Evolutionary conservation across 2,888 invertebrate genomes (phyloP).

Genomic region (Stenolophus ochropezus): DNA sequence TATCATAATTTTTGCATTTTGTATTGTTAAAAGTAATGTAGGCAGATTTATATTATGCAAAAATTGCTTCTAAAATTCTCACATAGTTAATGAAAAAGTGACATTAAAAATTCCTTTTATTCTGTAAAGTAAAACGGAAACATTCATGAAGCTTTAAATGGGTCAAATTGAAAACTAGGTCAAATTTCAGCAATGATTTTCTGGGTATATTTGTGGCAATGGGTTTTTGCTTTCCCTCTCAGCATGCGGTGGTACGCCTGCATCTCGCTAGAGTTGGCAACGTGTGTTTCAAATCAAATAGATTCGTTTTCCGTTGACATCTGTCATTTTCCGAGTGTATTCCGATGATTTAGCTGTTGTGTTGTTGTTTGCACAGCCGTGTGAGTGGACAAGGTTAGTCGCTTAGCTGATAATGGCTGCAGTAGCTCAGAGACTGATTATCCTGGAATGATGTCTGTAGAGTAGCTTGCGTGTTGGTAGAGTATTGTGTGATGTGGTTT

Average conservation of each 20-base stretch:
- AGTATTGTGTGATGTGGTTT: neutral
- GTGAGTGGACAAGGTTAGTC: slow-evolving; percentile 13
- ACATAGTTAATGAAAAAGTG: slow-evolving; percentile 4
- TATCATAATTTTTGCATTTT: slow-evolving; percentile 15
- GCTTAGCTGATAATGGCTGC: slow-evolving; percentile 6
- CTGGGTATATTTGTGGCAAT: slow-evolving; percentile 57
- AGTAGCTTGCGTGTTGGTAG: neutral
- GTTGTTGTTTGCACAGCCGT: neutral
- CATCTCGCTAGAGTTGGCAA: slow-evolving; percentile 46
- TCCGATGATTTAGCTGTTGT: neutral
- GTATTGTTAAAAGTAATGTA: slow-evolving; percentile 31
- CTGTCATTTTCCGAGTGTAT: slow-evolving; percentile 45
- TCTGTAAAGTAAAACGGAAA: slow-evolving; percentile 34
- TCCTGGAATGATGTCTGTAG: neutral
- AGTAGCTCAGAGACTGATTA: neutral
- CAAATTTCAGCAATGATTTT: slow-evolving; percentile 60
- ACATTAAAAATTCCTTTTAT: slow-evolving; percentile 7
- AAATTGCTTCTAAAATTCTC: neutral
- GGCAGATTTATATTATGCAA: slow-evolving; percentile 26
- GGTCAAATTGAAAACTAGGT: slow-evolving; percentile 59
- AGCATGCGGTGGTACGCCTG: slow-evolving; percentile 23
- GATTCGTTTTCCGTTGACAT: slow-evolving; percentile 51
- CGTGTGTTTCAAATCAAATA: slow-evolving; percentile 43
- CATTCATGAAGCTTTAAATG: slow-evolving; percentile 45
- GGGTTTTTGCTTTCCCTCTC: slow-evolving; percentile 50